Percentiles rank a stretch among this genome's conserved stretches.
Conservation (phyloP, 2,888 invertebrate genomes). For the Thysanoteuthis rhombus region DNA sequence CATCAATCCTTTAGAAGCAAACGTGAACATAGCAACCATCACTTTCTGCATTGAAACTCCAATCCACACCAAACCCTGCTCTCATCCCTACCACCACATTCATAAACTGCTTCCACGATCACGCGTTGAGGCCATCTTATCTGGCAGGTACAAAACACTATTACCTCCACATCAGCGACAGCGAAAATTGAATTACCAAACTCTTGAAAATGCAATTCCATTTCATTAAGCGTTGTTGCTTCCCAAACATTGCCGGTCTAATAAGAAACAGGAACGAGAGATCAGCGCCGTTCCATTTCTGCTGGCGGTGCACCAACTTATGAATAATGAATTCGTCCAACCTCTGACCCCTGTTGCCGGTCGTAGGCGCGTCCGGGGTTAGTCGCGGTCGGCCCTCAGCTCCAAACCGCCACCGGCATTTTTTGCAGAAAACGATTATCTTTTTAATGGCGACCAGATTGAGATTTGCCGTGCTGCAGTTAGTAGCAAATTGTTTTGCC, state of each 20-base stretch:
- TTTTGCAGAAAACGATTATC: slow-evolving; percentile 29
- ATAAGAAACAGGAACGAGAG: slow-evolving; percentile 15
- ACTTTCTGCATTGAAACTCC: neutral
- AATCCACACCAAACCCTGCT: neutral
- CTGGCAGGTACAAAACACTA: slow-evolving; percentile 25
- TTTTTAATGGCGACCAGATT: slow-evolving; percentile 27
- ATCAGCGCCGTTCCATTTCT: slow-evolving; percentile 26
- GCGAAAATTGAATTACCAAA: slow-evolving; percentile 23
- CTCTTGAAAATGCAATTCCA: slow-evolving; percentile 30
- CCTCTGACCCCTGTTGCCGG: slow-evolving; percentile 28
- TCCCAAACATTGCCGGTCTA: slow-evolving; percentile 19
- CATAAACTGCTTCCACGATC: slow-evolving; percentile 12
- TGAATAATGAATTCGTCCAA: slow-evolving; percentile 28
- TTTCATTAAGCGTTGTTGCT: slow-evolving; percentile 30
- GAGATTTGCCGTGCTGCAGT: slow-evolving; percentile 23
- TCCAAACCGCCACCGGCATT: slow-evolving; percentile 23
- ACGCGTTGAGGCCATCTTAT: neutral
- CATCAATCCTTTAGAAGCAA: neutral
- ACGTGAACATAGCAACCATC: neutral
- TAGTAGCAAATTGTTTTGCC: slow-evolving; percentile 25
- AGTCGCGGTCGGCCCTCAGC: slow-evolving; percentile 19
- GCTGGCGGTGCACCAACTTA: slow-evolving; percentile 29
- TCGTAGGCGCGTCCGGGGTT: slow-evolving; percentile 21
- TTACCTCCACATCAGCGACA: slow-evolving; percentile 21
- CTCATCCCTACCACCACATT: neutral